Percentiles rank a stretch among this genome's conserved stretches.
These are phyloP conservation scores for Dipodomys stephensi DNA, from an alignment of 2,113 vertebrate species.

Conservation along the genomic window DNA sequence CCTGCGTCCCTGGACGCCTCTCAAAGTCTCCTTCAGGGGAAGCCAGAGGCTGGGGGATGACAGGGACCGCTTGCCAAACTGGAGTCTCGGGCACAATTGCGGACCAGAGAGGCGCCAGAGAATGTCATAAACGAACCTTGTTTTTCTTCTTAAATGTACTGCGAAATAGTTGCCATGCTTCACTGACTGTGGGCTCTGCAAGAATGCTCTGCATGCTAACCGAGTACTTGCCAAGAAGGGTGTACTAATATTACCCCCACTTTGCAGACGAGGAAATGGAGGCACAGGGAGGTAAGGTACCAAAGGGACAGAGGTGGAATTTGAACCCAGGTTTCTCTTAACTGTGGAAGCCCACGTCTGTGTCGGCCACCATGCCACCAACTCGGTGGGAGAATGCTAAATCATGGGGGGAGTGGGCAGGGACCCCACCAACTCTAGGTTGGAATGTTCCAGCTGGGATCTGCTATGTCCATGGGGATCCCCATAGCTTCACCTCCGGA, in stretches of 20 bases:
- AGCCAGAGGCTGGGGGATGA: neutral
- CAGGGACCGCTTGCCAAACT: neutral
- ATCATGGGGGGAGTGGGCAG: neutral
- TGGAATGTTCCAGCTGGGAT: neutral
- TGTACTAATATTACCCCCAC: neutral
- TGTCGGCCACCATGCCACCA: neutral
- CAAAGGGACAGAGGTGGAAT: neutral
- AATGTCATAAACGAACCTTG: neutral
- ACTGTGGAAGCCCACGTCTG: neutral
- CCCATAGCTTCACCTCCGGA: neutral
- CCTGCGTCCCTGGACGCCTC: neutral
- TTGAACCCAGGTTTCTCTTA: neutral
- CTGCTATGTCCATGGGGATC: neutral
- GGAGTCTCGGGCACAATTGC: neutral
- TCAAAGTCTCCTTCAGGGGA: neutral
- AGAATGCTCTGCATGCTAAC: neutral
- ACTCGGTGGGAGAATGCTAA: neutral
- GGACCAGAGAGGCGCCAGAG: neutral
- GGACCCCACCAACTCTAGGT: neutral
- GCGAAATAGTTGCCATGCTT: neutral
- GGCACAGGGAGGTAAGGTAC: neutral
- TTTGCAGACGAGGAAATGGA: slow-evolving; percentile 37
- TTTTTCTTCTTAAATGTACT: neutral
- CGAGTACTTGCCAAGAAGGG: neutral
- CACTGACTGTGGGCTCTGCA: accelerated